These are phyloP conservation scores for Thermophis baileyi DNA, from an alignment of 2,113 vertebrate species.

Conservation along the genomic window DNA sequence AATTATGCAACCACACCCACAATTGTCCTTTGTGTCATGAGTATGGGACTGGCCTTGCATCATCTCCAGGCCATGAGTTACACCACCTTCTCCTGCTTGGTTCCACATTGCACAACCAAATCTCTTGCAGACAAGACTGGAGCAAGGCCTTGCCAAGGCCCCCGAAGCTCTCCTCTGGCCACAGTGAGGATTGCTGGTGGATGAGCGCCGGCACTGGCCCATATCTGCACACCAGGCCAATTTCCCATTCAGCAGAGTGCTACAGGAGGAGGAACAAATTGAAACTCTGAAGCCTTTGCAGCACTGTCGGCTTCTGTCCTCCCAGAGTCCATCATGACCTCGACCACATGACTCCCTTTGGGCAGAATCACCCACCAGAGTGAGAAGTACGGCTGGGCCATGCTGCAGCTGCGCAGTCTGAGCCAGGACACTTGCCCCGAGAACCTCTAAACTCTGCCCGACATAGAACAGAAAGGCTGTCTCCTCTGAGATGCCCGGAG, in stretches of 20 bases:
- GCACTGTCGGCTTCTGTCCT: background rate
- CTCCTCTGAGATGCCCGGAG: background rate
- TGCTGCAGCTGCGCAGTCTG: background rate
- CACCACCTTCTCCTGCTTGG: background rate
- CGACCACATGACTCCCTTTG: background rate
- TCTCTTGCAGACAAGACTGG: background rate
- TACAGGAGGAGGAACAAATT: background rate
- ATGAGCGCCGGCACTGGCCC: background rate
- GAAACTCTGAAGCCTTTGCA: background rate
- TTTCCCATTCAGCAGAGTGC: background rate
- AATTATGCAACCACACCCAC: background rate
- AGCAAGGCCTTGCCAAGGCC: background rate
- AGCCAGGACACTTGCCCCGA: background rate
- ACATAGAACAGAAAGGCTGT: background rate
- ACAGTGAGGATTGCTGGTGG: background rate
- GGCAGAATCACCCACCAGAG: background rate
- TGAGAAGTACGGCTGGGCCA: background rate
- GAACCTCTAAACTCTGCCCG: background rate
- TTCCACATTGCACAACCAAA: background rate
- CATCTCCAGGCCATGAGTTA: background rate
- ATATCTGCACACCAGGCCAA: background rate
- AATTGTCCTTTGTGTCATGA: background rate
- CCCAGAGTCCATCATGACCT: background rate
- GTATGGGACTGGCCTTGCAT: background rate
- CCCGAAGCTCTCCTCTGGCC: background rate